These are phyloP conservation scores for Microplitis manilae DNA, from an alignment of 2,888 invertebrate species.

Conservation along the genomic window DNA sequence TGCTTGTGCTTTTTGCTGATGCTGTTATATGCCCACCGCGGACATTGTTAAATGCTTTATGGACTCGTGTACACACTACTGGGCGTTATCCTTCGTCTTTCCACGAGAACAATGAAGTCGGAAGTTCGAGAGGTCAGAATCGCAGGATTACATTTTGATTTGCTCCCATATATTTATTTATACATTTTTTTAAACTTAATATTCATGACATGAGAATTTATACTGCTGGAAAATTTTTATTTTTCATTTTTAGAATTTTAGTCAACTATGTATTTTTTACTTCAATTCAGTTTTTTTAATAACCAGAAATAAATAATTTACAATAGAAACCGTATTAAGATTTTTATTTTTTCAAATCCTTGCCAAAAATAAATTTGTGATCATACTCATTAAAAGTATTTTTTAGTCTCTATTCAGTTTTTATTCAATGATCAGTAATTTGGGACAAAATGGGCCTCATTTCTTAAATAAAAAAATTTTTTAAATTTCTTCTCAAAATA, in stretches of 20 bases:
- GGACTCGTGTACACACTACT: constrained; percentile 39
- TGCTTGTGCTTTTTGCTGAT: background rate
- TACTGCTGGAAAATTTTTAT: background rate
- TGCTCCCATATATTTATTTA: background rate
- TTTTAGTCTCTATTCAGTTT: too few species aligned
- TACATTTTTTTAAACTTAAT: background rate
- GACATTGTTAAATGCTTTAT: constrained; percentile 58
- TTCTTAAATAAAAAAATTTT: too few species aligned
- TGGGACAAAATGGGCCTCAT: too few species aligned
- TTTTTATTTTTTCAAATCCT: too few species aligned
- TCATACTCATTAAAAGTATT: too few species aligned
- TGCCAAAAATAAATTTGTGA: too few species aligned
- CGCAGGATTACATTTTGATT: constrained; percentile 6
- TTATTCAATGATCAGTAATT: too few species aligned
- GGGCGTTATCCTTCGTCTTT: constrained; percentile 29
- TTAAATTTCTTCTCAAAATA: too few species aligned
- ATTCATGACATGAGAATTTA: constrained; percentile 1
- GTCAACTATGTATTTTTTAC: background rate
- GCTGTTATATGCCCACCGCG: background rate
- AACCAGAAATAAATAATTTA: too few species aligned
- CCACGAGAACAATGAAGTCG: constrained; percentile 33
- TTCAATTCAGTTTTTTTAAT: too few species aligned
- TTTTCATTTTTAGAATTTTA: background rate
- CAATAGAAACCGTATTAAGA: too few species aligned
- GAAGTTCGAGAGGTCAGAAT: constrained; percentile 27